Conservation (phyloP, 1,140 invertebrate species). For the Macrobrachium nipponense region DNA sequence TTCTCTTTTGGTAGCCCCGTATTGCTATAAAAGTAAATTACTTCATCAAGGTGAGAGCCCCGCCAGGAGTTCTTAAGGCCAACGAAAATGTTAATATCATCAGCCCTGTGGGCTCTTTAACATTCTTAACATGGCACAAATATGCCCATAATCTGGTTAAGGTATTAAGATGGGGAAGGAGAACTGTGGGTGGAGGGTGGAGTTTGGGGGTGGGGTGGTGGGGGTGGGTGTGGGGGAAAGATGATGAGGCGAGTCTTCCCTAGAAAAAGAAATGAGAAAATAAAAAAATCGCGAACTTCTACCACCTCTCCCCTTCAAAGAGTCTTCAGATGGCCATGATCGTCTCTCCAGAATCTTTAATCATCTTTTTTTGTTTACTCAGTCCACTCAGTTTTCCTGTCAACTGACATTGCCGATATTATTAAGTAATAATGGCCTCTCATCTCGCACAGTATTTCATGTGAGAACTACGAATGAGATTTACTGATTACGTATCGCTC, state of each 20-base stretch:
- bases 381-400: too few relatives aligned
- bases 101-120: too few relatives aligned
- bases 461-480: too few relatives aligned
- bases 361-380: neutral
- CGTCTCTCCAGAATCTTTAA: neutral
- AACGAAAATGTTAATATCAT: neutral
- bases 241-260: neutral
- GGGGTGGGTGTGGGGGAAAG: neutral
- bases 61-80: slow-evolving; percentile 2
- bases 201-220: neutral
- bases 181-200: neutral
- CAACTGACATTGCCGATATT: too few relatives aligned
- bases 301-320: neutral
- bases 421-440: too few relatives aligned
- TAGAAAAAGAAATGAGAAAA: neutral
- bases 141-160: neutral
- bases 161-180: neutral
- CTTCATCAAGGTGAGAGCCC: slow-evolving; percentile 23
- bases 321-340: neutral
- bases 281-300: neutral
- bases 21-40: slow-evolving; percentile 23
- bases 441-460: too few relatives aligned
- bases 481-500: too few relatives aligned
- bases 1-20: neutral
- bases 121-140: neutral